Evolutionary conservation across 2,113 vertebrate genomes (phyloP), one percentile per base, ranked within the genome.

Genomic region (Thalassoma bifasciatum): DNA sequence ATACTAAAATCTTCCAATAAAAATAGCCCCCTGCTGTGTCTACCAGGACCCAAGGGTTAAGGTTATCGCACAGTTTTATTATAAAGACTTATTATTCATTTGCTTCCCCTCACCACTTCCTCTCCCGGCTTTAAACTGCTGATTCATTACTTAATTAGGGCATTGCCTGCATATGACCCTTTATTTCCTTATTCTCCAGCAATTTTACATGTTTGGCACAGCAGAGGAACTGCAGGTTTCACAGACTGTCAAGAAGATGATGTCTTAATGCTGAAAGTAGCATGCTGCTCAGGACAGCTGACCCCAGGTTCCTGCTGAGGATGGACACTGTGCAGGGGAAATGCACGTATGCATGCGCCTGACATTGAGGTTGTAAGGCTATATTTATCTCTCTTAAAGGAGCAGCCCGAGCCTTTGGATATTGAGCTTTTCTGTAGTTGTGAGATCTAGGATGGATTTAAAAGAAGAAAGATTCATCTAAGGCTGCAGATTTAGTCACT

Each of bases 41-140:
- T 66, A 58, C 62, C 49, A 37, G 59, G 66, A 81, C 77, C 63
- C 38, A 21, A 62, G 23, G 83, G 75, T 84, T 77, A 76, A 54
- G 53, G 68, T 51, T 22, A 74, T 77, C 72, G 63, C 61, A 34
- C 23, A 63, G 16, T 81, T 85, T 87, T 72, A 77, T 85, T 77
- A 79, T 52, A 54, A 73, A 59, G 34, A 72, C 61, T 64, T 72
- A 72, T 62, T 57, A 66, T 75, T 85, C 52, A 73, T 78, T 79
- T 13, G 60, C 26, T 54, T 52, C 72, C 65, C 47, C 56, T 66
- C 1, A 47, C 50, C 38, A 53, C 56, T 81, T 34, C 58, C 52
- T 56, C 36, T 34, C 17, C 11, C 66, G 30, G 36, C 54, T 66
- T 74, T 72, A 77, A 73, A 75, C 13, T 50, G 42, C 50, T 62